Percentiles rank a stretch among this genome's conserved stretches.
Evolutionary conservation across 2,797 vertebrate genomes (phyloP).

Genomic region (Tenualosa ilisha): DNA sequence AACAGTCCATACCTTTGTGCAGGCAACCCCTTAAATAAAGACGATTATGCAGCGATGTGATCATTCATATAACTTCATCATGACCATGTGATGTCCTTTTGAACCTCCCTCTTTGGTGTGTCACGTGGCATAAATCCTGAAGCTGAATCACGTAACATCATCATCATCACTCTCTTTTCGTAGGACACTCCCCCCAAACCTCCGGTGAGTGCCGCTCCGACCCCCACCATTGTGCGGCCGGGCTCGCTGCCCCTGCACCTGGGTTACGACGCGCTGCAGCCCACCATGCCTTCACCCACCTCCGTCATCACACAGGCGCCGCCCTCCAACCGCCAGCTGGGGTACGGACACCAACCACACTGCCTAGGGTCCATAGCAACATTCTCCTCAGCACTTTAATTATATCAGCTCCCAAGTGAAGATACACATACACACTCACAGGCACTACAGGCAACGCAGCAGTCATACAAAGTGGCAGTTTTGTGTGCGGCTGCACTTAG

Average conservation of each 20-base stretch:
- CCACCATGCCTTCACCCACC: conserved; percentile 94
- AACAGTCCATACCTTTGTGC: too few species aligned
- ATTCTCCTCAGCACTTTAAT: neutral
- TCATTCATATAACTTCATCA: too few species aligned
- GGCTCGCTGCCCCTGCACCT: conserved; percentile 92
- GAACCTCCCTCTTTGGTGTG: neutral
- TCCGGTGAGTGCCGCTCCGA: conserved; percentile 83
- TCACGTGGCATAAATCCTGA: neutral
- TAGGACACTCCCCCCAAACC: conserved; percentile 83
- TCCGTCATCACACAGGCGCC: conserved; percentile 98
- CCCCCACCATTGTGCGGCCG: conserved; percentile 92
- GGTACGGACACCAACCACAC: conserved; percentile 71
- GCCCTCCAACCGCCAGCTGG: conserved; percentile 91
- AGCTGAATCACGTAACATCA: neutral
- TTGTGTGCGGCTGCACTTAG: neutral
- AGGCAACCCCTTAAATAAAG: too few species aligned
- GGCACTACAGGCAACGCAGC: too few species aligned
- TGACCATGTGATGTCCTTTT: neutral
- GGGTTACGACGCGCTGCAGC: conserved; percentile 88
- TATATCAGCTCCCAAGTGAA: too few species aligned
- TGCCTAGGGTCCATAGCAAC: neutral
- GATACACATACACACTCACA: too few species aligned
- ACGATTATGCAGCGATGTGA: too few species aligned
- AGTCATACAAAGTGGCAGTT: neutral
- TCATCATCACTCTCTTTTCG: neutral